Evolutionary conservation across 2,113 vertebrate species (phyloP), one percentile per base, ranked within the genome.

Genomic region (Lonchura striata): DNA sequence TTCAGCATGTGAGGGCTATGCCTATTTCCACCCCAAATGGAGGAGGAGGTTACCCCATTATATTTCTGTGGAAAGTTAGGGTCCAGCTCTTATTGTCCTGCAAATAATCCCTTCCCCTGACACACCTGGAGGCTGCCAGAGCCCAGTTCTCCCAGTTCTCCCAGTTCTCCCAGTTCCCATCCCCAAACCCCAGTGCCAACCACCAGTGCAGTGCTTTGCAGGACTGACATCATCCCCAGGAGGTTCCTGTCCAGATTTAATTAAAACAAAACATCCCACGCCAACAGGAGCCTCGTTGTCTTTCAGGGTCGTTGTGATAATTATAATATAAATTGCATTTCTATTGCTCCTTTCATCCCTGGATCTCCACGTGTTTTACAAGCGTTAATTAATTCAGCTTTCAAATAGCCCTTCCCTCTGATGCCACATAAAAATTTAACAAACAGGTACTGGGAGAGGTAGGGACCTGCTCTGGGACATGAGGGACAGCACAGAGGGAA

Each of bases 341-440:
- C 92, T 87, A 68, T 91, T 57, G 76, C 13, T 5, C 69, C 86
- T 97, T 96, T 95, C 96, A 91, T 95, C 94, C 86, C 63, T 7
- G 61, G 71, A 82, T 70, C 95, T 95, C 96, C n/a, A 50, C 86
- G 86, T 90, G 87, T 35, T 92, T 96, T 92, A 89, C 90, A 91
- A 79, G 92, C 19, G 0, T 94, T 96, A 96, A 96, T 96, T 96
- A 96, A 96, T 95, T 96, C 42, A n/a, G 76, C 66, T 82, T 82
- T 82, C 88, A 50, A 80, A 88, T 28, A 64, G 53, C 46, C 56
- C 86, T 64, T 57, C 50, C 86, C 75, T 82, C 81, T 52, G 53
- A 87, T 80, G 89, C 37, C 19, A 3, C 72, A 86, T 65, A 28
- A 88, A 69, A 61, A 63, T 33, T 35, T 42, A 77, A 95, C 74